Evolutionary conservation across 2,113 vertebrate genomes (phyloP).

Genomic region (Noturus placidus): DNA sequence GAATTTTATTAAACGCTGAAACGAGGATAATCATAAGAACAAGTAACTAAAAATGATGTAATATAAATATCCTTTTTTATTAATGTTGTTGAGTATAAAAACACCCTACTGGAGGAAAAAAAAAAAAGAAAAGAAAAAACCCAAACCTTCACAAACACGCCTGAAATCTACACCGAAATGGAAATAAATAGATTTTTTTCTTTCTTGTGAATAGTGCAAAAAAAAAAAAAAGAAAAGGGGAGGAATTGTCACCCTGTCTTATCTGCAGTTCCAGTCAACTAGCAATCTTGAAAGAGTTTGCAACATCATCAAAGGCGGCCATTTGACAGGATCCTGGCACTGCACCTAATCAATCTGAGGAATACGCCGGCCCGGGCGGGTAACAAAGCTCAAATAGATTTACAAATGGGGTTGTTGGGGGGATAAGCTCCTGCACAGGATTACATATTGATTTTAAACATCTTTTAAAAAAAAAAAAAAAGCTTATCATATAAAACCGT

Average conservation of each 20-base stretch:
- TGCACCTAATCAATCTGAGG: slow-evolving; percentile 98
- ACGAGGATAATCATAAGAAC: background rate
- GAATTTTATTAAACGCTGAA: background rate
- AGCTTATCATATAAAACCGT: slow-evolving; percentile 99
- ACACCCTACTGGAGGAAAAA: background rate
- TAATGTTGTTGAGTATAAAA: background rate
- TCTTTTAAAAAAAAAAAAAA: slow-evolving; percentile 77
- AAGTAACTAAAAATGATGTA: background rate
- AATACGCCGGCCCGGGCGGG: slow-evolving; percentile 89
- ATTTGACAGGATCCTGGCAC: slow-evolving; percentile 94
- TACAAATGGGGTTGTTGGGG: slow-evolving; percentile 97
- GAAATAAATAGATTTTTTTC: slow-evolving; percentile 56
- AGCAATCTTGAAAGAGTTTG: slow-evolving; percentile 94
- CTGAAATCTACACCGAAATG: slow-evolving; percentile 65
- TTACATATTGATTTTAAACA: slow-evolving; percentile 99
- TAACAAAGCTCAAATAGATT: slow-evolving; percentile 99
- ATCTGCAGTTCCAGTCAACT: slow-evolving; percentile 94
- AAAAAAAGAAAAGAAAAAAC: slow-evolving; percentile 3
- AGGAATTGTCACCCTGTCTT: slow-evolving; percentile 81
- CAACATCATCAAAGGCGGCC: slow-evolving; percentile 95
- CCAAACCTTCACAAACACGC: slow-evolving; percentile 69
- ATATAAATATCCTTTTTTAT: slow-evolving; percentile 22
- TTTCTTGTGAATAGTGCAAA: slow-evolving; percentile 64
- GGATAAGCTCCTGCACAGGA: slow-evolving; percentile 99
- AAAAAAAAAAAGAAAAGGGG: slow-evolving; percentile 42